A percentile compares a stretch with the other conserved stretches of the same genome.
These are phyloP conservation scores for Bedellia somnulentella DNA, from an alignment of 2,888 invertebrate genomes.

Conservation along the genomic window DNA sequence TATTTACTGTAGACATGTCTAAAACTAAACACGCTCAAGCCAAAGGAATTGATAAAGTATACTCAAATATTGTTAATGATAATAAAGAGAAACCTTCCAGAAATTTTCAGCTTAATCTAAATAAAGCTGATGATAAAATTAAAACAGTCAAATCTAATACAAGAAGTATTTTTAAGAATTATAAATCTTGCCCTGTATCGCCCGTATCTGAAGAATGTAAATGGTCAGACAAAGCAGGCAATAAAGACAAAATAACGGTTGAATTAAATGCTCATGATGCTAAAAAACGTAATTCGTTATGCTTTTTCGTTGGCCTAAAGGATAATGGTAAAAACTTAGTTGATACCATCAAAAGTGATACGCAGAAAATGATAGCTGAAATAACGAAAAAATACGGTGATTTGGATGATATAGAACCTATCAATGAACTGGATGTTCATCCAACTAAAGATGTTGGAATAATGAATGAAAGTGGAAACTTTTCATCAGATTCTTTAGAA, in stretches of 20 bases:
- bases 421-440: slow-evolving; percentile 34
- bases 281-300: slow-evolving; percentile 63
- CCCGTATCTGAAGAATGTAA: slow-evolving; percentile 80
- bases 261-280: slow-evolving; percentile 40
- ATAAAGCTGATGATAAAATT: slow-evolving; percentile 30
- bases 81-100: slow-evolving; percentile 29
- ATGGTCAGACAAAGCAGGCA: slow-evolving; percentile 55
- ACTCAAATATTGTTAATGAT: slow-evolving; percentile 24
- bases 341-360: slow-evolving; percentile 65
- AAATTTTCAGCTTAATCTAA: slow-evolving; percentile 42
- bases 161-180: slow-evolving; percentile 64
- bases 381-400: slow-evolving; percentile 67
- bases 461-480: slow-evolving; percentile 66
- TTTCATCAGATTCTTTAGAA: slow-evolving; percentile 79
- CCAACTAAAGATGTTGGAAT: slow-evolving; percentile 31
- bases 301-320: slow-evolving; percentile 64
- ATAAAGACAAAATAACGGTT: slow-evolving; percentile 18
- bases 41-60: slow-evolving; percentile 46
- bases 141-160: slow-evolving; percentile 33
- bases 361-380: slow-evolving; percentile 68
- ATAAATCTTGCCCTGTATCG: slow-evolving; percentile 80
- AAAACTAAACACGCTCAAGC: slow-evolving; percentile 28
- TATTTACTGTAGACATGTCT: slow-evolving; percentile 38
- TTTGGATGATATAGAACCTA: slow-evolving; percentile 51
- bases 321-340: slow-evolving; percentile 59